Evolutionary conservation across 2,797 vertebrate species (phyloP).

Genomic region (Paguma larvata): DNA sequence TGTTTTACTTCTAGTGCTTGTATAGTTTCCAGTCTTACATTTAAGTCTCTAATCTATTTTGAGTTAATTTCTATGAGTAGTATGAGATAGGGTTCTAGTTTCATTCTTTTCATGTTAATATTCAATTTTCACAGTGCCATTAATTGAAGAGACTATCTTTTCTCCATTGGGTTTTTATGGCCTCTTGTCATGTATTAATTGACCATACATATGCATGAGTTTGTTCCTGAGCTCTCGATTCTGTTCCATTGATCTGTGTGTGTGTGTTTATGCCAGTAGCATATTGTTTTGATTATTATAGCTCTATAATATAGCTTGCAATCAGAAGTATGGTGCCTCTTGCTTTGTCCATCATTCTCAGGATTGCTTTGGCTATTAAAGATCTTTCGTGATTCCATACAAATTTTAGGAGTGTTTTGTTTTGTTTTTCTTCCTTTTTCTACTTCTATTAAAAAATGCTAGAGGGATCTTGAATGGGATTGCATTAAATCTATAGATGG

Average conservation of each 20-base stretch:
- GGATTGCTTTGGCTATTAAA: background rate
- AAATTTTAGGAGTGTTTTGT: background rate
- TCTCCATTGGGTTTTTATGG: background rate
- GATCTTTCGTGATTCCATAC: background rate
- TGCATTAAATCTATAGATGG: background rate
- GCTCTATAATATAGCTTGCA: background rate
- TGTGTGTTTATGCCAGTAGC: background rate
- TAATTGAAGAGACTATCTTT: background rate
- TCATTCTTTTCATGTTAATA: background rate
- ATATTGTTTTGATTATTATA: background rate
- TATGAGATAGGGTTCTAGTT: background rate
- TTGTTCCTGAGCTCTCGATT: background rate
- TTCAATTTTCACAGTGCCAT: background rate
- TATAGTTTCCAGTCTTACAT: background rate
- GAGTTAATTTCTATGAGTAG: background rate
- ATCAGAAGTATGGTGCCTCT: background rate
- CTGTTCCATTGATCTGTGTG: background rate
- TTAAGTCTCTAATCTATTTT: background rate
- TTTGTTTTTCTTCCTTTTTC: background rate
- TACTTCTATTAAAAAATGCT: background rate
- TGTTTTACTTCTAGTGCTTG: background rate
- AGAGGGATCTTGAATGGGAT: background rate
- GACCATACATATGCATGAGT: background rate
- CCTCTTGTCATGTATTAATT: background rate
- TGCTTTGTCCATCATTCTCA: background rate